These are phyloP conservation scores for Oreochromis niloticus DNA, from an alignment of 2,113 vertebrate species.

Conservation along the genomic window DNA sequence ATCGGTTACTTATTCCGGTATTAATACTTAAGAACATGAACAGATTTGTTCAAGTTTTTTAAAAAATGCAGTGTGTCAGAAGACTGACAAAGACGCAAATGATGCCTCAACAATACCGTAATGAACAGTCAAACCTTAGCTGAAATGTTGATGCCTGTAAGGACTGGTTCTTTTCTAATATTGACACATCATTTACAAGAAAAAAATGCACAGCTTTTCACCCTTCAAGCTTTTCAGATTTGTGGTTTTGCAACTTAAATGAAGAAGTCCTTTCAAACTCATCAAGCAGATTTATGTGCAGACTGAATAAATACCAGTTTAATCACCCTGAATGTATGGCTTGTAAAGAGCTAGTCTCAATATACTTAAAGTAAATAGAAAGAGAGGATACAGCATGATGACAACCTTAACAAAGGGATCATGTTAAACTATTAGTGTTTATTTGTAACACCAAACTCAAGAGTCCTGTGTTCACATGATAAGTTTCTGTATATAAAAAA, in stretches of 20 bases:
- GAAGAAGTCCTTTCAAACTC: neutral
- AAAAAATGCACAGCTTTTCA: neutral
- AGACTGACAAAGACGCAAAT: neutral
- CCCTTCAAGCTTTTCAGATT: neutral
- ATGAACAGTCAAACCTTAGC: neutral
- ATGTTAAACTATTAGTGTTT: neutral
- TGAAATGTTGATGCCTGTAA: neutral
- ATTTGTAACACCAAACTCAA: neutral
- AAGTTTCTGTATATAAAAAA: neutral
- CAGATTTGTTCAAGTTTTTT: neutral
- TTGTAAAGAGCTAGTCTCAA: neutral
- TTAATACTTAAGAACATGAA: neutral
- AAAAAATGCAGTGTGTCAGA: neutral
- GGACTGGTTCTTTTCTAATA: neutral
- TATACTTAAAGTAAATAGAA: neutral
- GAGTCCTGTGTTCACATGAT: neutral
- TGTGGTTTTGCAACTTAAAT: neutral
- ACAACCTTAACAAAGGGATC: neutral
- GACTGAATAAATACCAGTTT: neutral
- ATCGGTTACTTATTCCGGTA: slow-evolving; percentile 30
- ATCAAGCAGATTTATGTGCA: neutral
- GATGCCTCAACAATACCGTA: neutral
- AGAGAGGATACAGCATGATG: neutral
- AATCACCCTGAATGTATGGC: neutral
- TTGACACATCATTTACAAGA: neutral